Base-by-base conservation (phyloP, 2,113 vertebrate species). In the Callionymus lyra region DNA sequence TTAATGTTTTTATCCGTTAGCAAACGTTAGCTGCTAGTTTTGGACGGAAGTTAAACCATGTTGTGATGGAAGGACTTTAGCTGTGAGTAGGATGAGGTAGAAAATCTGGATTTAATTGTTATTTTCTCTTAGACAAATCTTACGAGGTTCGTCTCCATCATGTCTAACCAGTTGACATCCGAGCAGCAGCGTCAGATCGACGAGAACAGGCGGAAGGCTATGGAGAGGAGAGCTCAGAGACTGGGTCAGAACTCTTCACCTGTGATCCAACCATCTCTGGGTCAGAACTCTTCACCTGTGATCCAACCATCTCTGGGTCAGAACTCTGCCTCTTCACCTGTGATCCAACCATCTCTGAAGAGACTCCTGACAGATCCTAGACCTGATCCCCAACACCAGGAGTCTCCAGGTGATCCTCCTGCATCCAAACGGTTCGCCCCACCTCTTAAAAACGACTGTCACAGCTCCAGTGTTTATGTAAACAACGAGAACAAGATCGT, bases 171-270 rank as follows among this genome's bases (percentile, higher is more conserved):
- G 41, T 80, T 99, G 48, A 95, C 90, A 2, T 85, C 87, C 31
- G 93, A 95, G 46, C 94, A 99, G 41, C 87, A 84, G 80, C 79
- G 78, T 42, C 86, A 77, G 71, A 98, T 99, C 2, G 93, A 97
- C 54, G 91, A 91, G 59, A 98, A 99, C 70, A 78, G 91, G 16
- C 85, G 60, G 44, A 88, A 71, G 27, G 95, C 95, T 55, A 69
- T 99, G 61, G 91, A 90, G 13, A 85, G 86, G 50, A 87, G 94
- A 83, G 92, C 94, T 2, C 86, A 92, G 59, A 88, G 87, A 72
- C 78, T 87, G 37, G 87, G 65, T 32, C 74, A 80, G 40, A 37
- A 44, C 4, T 17, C 6, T 47, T 15, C 10, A 5, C 4, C 21
- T n/a, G n/a, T n/a, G n/a, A n/a, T n/a, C n/a, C n/a, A n/a, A n/a